These are phyloP conservation scores for Scrobipalpa costella DNA, from an alignment of 2,888 invertebrate species.

Conservation along the genomic window DNA sequence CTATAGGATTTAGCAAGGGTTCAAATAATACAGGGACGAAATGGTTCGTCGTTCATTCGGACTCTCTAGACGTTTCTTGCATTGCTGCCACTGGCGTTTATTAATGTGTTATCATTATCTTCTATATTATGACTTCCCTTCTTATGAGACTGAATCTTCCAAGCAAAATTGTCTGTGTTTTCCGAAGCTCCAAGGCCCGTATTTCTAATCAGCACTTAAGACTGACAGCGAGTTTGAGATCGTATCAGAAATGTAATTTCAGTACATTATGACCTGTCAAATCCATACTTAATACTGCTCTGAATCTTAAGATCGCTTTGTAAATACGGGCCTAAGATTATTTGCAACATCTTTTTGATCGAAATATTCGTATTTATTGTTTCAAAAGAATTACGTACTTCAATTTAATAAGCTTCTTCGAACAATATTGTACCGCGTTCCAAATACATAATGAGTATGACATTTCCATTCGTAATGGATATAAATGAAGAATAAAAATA, in stretches of 20 bases:
- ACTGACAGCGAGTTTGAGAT: no score
- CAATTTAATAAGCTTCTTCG: neutral
- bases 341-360: no score
- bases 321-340: no score
- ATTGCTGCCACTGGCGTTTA: neutral
- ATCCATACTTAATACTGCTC: no score
- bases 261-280: no score
- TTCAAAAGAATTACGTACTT: neutral
- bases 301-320: no score
- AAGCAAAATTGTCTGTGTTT: no score
- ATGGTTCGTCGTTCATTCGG: conserved; percentile 29
- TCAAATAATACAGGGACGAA: conserved; percentile 53
- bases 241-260: no score
- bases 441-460: conserved; percentile 15
- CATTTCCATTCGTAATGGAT: conserved; percentile 17
- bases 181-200: no score
- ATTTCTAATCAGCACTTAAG: no score
- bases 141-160: no score
- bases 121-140: neutral
- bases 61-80: conserved; percentile 4
- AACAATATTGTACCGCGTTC: neutral
- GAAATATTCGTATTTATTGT: neutral
- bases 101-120: neutral
- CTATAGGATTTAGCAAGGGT: conserved; percentile 50
- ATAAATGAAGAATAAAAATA: conserved; percentile 19